These are phyloP conservation scores for Hydractinia echinata DNA, from an alignment of 30 jellyfish, hydroid and myxozoan genomes.

Conservation along the genomic window DNA sequence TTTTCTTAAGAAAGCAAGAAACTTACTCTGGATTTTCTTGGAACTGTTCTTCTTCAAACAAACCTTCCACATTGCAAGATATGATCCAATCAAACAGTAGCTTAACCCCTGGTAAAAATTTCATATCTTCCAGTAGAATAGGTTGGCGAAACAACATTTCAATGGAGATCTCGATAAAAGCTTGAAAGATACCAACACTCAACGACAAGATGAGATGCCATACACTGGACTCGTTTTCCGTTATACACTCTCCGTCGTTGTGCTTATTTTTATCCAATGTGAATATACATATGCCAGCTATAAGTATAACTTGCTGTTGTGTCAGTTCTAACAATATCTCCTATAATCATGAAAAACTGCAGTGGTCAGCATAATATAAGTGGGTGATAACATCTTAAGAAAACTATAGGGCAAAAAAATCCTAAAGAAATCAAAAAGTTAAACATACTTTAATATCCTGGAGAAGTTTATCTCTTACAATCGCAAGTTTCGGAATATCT, in stretches of 20 bases:
- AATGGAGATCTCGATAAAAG: not conserved
- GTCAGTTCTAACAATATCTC: conserved; percentile 15
- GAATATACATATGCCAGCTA: conserved; percentile 19
- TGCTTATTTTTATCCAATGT: conserved; percentile 4
- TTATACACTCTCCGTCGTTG: not conserved
- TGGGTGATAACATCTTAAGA: too few species aligned
- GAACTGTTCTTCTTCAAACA: conserved; percentile 45
- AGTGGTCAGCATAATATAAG: not conserved
- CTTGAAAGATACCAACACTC: conserved; percentile 17
- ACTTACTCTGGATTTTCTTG: conserved; percentile 52
- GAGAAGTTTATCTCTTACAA: conserved; percentile 50
- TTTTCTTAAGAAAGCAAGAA: too few species aligned
- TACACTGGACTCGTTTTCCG: conserved; percentile 19
- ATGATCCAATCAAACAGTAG: conserved; percentile 62
- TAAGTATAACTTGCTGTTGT: conserved; percentile 1
- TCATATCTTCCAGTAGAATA: conserved; percentile 15
- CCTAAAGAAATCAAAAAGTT: too few species aligned
- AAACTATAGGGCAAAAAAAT: too few species aligned
- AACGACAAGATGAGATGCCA: conserved; percentile 25
- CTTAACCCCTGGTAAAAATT: conserved; percentile 62
- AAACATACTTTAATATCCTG: conserved; percentile 61
- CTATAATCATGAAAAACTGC: conserved; percentile 3
- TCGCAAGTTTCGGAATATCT: not conserved
- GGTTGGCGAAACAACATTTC: conserved; percentile 10
- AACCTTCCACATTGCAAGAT: conserved; percentile 44